These are phyloP conservation scores for Eupleurogrammus muticus DNA, from an alignment of 2,797 vertebrate species.

Conservation along the genomic window DNA sequence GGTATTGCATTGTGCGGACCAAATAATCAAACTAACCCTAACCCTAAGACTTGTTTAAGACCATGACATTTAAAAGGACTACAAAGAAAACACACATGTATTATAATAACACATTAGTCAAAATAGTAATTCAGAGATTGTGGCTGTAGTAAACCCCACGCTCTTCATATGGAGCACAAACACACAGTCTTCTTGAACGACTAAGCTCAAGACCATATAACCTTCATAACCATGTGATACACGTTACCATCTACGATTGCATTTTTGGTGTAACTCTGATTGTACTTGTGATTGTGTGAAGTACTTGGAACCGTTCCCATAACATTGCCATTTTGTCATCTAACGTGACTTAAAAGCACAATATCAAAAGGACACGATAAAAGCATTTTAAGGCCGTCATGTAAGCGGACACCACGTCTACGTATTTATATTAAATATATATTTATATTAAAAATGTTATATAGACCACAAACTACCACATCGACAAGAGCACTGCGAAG, in stretches of 20 bases:
- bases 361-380: too few relatives aligned
- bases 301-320: too few relatives aligned
- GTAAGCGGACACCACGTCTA: rapidly evolving
- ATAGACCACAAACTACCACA: not conserved
- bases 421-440: not conserved
- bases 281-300: too few relatives aligned
- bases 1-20: too few relatives aligned
- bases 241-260: not conserved
- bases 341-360: too few relatives aligned
- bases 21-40: too few relatives aligned
- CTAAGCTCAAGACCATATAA: not conserved
- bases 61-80: too few relatives aligned
- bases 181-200: not conserved
- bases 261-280: not conserved
- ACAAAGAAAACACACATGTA: too few relatives aligned
- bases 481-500: not conserved
- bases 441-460: not conserved
- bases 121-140: not conserved
- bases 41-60: too few relatives aligned
- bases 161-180: not conserved
- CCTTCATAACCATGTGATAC: not conserved
- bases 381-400: not conserved
- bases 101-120: too few relatives aligned
- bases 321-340: too few relatives aligned
- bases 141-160: not conserved